These are phyloP conservation scores for Drosophila tropicalis DNA, from an alignment of 1,140 invertebrate species.

Conservation along the genomic window DNA sequence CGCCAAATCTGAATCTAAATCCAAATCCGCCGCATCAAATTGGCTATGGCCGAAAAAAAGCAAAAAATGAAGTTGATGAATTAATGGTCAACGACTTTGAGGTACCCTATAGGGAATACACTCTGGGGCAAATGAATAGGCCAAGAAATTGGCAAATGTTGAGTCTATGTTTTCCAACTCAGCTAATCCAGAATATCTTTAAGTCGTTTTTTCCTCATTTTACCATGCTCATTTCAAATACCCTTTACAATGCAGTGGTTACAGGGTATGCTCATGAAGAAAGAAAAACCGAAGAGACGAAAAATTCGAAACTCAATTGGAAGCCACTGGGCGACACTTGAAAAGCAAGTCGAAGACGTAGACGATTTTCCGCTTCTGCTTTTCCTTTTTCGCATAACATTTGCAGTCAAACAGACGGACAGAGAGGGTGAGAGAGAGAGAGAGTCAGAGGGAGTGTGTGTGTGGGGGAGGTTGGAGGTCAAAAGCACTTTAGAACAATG, in stretches of 20 bases:
- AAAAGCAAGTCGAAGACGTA: conserved; percentile 16
- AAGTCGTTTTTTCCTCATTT: not conserved
- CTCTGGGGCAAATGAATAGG: too few relatives aligned
- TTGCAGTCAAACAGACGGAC: conserved; percentile 41
- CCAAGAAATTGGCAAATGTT: too few relatives aligned
- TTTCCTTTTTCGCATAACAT: conserved; percentile 60
- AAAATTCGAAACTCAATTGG: conserved; percentile 57
- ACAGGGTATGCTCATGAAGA: conserved; percentile 26
- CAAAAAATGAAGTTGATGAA: not conserved
- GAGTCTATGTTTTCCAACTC: too few relatives aligned
- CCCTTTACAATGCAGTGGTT: not conserved
- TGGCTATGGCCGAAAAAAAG: conserved; percentile 44
- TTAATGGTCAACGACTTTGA: not conserved
- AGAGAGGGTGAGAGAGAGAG: not conserved
- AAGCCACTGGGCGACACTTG: conserved; percentile 47
- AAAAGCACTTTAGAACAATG: conserved; percentile 57
- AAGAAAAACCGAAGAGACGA: conserved; percentile 1
- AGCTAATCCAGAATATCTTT: too few relatives aligned
- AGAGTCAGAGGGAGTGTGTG: not conserved
- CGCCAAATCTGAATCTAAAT: conserved; percentile 41
- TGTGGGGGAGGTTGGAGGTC: conserved; percentile 4
- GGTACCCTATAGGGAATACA: not conserved
- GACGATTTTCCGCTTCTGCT: conserved; percentile 40
- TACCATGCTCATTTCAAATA: not conserved
- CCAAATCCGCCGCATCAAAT: conserved; percentile 70